Conservation (phyloP, 2,888 invertebrate genomes). For the Xestoiulus laeticollis region DNA sequence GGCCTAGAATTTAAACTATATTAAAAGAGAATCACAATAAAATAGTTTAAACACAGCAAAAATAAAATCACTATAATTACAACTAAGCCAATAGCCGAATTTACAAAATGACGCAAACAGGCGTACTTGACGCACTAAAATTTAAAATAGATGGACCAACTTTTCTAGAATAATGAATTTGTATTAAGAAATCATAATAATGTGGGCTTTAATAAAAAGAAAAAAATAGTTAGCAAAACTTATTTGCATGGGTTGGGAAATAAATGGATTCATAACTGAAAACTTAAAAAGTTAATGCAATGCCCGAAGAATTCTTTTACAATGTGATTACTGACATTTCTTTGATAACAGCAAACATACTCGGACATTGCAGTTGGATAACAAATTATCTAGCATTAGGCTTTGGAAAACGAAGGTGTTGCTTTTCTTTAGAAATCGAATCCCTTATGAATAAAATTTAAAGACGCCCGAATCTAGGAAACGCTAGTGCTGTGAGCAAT, state of each 20-base stretch:
- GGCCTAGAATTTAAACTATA: constrained; percentile 42
- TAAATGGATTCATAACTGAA: constrained; percentile 4
- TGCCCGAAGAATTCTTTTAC: not conserved
- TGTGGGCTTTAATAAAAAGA: not conserved
- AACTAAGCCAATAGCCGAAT: not conserved
- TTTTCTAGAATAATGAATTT: not conserved
- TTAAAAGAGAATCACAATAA: constrained; percentile 5
- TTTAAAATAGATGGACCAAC: too few species aligned
- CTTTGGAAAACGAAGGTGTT: not conserved
- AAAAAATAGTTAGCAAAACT: not conserved
- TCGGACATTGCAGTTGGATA: not conserved
- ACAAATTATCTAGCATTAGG: not conserved
- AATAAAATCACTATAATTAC: constrained; percentile 21
- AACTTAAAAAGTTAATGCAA: constrained; percentile 20
- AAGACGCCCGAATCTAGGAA: not conserved
- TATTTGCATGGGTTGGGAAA: not conserved
- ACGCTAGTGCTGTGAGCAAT: not conserved
- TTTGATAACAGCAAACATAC: not conserved
- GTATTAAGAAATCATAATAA: not conserved
- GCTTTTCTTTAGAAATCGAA: not conserved
- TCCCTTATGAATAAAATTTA: not conserved
- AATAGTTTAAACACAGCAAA: constrained; percentile 30
- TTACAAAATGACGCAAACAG: not conserved
- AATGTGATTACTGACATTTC: not conserved
- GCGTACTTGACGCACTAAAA: not conserved